phyloP scores from a whole-genome alignment of 2,113 vertebrate species.

The Vulpes vulpes region DNA sequence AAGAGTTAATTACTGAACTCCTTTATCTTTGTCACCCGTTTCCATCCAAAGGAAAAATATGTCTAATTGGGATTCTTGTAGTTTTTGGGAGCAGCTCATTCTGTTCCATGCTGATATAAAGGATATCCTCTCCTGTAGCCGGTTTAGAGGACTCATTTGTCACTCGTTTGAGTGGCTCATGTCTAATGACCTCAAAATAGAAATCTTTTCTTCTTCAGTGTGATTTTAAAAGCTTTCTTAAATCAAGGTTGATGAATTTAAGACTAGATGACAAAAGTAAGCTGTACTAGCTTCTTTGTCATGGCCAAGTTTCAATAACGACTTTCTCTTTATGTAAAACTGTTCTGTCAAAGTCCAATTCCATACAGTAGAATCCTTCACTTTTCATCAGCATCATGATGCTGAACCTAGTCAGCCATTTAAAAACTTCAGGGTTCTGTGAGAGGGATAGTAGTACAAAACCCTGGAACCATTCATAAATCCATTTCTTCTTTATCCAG shows the following conservation, averaged over 20 bases:
- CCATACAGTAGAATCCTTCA: neutral
- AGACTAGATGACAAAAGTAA: neutral
- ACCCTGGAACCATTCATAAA: neutral
- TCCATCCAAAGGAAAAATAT: neutral
- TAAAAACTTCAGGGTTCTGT: neutral
- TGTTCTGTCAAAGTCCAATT: neutral
- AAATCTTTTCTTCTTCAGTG: neutral
- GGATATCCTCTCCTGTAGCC: neutral
- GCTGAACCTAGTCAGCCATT: neutral
- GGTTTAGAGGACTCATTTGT: neutral
- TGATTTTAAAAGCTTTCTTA: neutral
- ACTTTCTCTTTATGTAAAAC: neutral
- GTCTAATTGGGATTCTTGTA: neutral
- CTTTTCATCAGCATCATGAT: neutral
- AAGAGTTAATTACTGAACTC: conserved; percentile 23
- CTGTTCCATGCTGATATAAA: neutral
- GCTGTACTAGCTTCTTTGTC: neutral
- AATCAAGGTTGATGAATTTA: conserved; percentile 25
- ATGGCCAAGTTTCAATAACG: neutral
- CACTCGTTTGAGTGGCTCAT: neutral
- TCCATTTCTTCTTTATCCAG: neutral
- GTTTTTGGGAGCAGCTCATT: neutral
- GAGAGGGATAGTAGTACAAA: neutral
- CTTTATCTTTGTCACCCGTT: conserved; percentile 17
- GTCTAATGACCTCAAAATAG: conserved; percentile 26